Conservation (phyloP, 1,140 invertebrate species). For the Babylonia areolata region DNA sequence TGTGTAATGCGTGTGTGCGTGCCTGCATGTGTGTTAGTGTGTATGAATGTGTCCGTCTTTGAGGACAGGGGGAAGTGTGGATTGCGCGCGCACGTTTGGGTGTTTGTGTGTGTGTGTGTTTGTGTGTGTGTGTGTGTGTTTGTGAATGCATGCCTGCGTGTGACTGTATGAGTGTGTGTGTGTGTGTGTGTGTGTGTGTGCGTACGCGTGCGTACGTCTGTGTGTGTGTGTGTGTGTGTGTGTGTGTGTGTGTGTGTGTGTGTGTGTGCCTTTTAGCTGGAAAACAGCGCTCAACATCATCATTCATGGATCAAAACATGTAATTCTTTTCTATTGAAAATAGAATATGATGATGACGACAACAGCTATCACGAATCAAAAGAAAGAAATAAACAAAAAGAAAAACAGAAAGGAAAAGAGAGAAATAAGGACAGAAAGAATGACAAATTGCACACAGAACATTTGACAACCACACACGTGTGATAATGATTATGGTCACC, state of each 20-base stretch:
- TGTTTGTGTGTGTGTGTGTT: neutral
- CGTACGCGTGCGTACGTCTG: neutral
- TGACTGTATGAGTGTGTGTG: neutral
- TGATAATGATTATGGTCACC: no score
- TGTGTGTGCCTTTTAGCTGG: neutral
- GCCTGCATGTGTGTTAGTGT: neutral
- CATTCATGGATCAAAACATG: no score
- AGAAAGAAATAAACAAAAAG: no score
- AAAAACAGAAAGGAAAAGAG: no score
- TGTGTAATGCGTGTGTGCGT: neutral
- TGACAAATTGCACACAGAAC: no score
- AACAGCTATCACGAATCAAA: no score
- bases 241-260: conserved; percentile 11
- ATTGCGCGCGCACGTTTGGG: neutral
- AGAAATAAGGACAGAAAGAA: no score
- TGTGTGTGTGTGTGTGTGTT: conserved; percentile 5
- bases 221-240: neutral
- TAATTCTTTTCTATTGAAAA: no score
- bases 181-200: conserved; percentile 7
- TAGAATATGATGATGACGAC: no score
- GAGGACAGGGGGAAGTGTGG: neutral
- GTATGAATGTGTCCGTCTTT: neutral
- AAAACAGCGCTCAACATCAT: no score
- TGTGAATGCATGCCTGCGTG: neutral
- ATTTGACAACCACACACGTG: no score